These are phyloP conservation scores for Dicyrtoma fusca DNA, from an alignment of 2,888 invertebrate species.

Conservation along the genomic window DNA sequence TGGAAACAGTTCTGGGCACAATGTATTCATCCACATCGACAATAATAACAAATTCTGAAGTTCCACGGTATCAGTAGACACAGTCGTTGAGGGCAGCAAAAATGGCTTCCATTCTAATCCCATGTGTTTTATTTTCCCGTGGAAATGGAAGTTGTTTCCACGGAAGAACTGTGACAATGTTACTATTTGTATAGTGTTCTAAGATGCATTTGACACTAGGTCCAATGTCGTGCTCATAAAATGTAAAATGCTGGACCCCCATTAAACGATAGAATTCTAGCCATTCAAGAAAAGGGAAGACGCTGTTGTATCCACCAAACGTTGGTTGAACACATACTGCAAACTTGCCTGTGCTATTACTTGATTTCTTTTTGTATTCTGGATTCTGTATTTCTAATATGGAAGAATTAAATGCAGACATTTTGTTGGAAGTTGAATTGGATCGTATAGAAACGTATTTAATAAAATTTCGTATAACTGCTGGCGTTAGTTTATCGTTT, in stretches of 20 bases:
- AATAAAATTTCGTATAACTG: no score
- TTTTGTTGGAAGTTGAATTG: no score
- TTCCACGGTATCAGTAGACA: slow-evolving; percentile 85
- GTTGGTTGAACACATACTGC: no score
- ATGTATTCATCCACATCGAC: slow-evolving; percentile 89
- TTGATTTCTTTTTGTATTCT: no score
- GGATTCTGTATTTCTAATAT: no score
- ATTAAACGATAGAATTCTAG: slow-evolving; percentile 82
- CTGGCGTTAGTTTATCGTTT: no score
- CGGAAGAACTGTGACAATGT: slow-evolving; percentile 72
- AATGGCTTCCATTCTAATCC: slow-evolving; percentile 88
- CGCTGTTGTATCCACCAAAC: slow-evolving; percentile 87
- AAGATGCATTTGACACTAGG: slow-evolving; percentile 76
- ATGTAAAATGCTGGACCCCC: slow-evolving; percentile 84
- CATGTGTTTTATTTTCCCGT: no score
- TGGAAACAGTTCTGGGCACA: slow-evolving; percentile 51
- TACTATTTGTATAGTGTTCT: slow-evolving; percentile 69
- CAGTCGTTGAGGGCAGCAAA: slow-evolving; percentile 94
- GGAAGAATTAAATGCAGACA: no score
- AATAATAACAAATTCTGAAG: slow-evolving; percentile 78
- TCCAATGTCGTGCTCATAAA: slow-evolving; percentile 88
- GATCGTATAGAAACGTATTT: no score
- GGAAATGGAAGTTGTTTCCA: slow-evolving; percentile 85
- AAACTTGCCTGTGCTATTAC: no score
- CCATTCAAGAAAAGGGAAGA: slow-evolving; percentile 83